Evolutionary conservation across 2,888 invertebrate species (phyloP).

Genomic region (Drosophila tanythrix): DNA sequence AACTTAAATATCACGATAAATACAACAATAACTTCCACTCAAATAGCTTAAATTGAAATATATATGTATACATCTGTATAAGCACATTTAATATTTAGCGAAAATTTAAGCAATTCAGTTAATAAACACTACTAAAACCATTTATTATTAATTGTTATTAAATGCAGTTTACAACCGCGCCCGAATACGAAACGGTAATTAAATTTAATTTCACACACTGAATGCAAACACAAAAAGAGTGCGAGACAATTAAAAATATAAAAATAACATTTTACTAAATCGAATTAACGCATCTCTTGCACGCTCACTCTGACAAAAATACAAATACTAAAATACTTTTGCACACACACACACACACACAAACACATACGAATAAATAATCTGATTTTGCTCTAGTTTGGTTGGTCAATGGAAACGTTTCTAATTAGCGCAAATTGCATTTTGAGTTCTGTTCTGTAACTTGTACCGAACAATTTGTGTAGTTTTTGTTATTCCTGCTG

Average conservation of each 20-base stretch:
- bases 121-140: slow-evolving; percentile 70
- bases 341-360: background rate
- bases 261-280: slow-evolving; percentile 32
- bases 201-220: slow-evolving; percentile 64
- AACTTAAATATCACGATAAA: slow-evolving; percentile 17
- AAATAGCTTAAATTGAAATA: slow-evolving; percentile 30
- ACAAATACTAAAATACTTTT: background rate
- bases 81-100: slow-evolving; percentile 23
- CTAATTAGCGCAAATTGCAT: slow-evolving; percentile 71
- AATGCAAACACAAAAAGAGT: slow-evolving; percentile 30
- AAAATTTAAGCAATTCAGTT: slow-evolving; percentile 54
- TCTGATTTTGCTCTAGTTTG: slow-evolving; percentile 64
- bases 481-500: slow-evolving; percentile 34
- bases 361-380: slow-evolving; percentile 52
- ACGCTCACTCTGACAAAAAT: slow-evolving; percentile 12
- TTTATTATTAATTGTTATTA: slow-evolving; percentile 76
- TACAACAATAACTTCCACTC: slow-evolving; percentile 19
- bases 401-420: slow-evolving; percentile 64
- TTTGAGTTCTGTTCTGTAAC: slow-evolving; percentile 50
- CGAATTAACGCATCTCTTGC: slow-evolving; percentile 44
- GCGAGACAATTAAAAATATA: slow-evolving; percentile 3
- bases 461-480: slow-evolving; percentile 7
- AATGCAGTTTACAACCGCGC: slow-evolving; percentile 85
- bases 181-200: slow-evolving; percentile 85
- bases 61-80: background rate